phyloP scores from a whole-genome alignment of 2,797 vertebrate species.

The Clarias fuscus region DNA sequence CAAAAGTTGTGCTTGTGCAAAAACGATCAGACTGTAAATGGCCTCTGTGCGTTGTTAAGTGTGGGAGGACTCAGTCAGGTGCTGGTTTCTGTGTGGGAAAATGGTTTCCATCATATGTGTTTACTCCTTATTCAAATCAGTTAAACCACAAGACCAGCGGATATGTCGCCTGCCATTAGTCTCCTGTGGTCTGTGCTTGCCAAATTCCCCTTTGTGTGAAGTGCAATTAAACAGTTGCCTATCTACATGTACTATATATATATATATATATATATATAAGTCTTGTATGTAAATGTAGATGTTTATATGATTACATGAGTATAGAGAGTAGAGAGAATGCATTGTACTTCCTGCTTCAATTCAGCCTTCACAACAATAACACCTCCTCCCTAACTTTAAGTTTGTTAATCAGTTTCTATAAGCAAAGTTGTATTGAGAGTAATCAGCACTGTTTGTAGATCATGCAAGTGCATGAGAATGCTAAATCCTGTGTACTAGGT shows the following conservation, averaged over 20 bases:
- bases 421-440: neutral
- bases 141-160: constrained; percentile 35
- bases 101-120: constrained; percentile 40
- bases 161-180: constrained; percentile 24
- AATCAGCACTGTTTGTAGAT: neutral
- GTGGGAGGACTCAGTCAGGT: constrained; percentile 13
- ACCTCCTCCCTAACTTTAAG: neutral
- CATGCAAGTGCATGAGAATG: neutral
- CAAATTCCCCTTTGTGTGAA: constrained; percentile 32
- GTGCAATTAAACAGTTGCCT: constrained; percentile 35
- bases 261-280: neutral
- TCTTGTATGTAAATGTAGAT: constrained; percentile 1
- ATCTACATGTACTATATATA: constrained; percentile 27
- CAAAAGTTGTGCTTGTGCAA: neutral
- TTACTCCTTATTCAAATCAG: constrained; percentile 49
- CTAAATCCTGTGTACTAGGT: neutral
- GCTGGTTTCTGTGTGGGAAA: constrained; percentile 29
- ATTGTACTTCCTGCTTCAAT: constrained; percentile 16
- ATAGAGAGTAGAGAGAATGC: constrained; percentile 31
- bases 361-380: constrained; percentile 1
- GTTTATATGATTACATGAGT: constrained; percentile 13
- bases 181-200: constrained; percentile 23
- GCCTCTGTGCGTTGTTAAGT: neutral
- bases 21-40: constrained; percentile 7
- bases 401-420: neutral